Evolutionary conservation across 2,113 vertebrate genomes (phyloP).

Genomic region (Eidolon helvum): DNA sequence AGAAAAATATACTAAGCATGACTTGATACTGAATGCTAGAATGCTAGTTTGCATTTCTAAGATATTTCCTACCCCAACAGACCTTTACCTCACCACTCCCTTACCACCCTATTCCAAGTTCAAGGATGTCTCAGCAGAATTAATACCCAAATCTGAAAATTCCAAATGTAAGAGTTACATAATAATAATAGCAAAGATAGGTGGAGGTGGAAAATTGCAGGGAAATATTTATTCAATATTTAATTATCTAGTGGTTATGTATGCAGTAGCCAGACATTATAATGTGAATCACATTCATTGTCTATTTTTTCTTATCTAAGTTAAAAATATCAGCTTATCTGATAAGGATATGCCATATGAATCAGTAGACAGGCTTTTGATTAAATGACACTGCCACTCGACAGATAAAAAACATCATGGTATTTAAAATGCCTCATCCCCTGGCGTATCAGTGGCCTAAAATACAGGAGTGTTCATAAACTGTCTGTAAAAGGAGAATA

Average conservation of each 20-base stretch:
- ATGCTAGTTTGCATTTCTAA: background rate
- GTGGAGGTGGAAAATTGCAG: background rate
- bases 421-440: slow-evolving; percentile 34
- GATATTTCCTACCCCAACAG: background rate
- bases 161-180: background rate
- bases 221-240: slow-evolving; percentile 13
- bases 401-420: slow-evolving; percentile 46
- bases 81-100: background rate
- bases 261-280: background rate
- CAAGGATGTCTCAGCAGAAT: background rate
- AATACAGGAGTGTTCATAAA: background rate
- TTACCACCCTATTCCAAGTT: background rate
- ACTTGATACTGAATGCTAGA: background rate
- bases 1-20: background rate
- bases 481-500: background rate
- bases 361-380: background rate
- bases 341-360: slow-evolving; percentile 3
- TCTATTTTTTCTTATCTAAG: background rate
- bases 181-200: background rate
- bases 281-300: background rate
- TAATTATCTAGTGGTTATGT: background rate
- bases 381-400: slow-evolving; percentile 16
- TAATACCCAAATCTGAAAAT: background rate
- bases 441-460: background rate
- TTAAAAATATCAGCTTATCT: background rate